These are phyloP conservation scores for Ailuropoda melanoleuca DNA, from an alignment of 2,113 vertebrate genomes.

Conservation along the genomic window DNA sequence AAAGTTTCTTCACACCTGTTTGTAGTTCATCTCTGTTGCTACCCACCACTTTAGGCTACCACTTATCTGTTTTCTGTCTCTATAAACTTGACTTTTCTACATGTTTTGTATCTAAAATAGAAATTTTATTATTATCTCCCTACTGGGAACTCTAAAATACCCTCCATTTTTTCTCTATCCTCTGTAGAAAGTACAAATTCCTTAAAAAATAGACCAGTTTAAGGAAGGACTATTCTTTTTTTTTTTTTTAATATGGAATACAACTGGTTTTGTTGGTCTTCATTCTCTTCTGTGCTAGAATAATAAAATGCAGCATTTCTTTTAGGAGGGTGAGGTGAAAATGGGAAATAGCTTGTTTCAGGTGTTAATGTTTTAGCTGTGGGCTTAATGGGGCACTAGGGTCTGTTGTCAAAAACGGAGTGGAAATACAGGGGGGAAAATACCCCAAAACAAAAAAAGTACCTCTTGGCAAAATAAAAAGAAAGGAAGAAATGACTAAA, in stretches of 20 bases:
- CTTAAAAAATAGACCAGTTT: neutral
- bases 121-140: neutral
- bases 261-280: neutral
- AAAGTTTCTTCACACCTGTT: neutral
- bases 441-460: neutral
- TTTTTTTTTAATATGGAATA: neutral
- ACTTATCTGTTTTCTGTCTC: neutral
- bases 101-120: conserved; percentile 3
- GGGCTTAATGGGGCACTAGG: neutral
- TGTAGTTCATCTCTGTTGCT: neutral
- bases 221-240: neutral
- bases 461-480: neutral
- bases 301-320: neutral
- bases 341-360: neutral
- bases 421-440: neutral
- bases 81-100: neutral
- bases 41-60: neutral
- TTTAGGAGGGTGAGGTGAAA: neutral
- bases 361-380: neutral
- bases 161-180: neutral
- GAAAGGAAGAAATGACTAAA: neutral
- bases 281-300: neutral
- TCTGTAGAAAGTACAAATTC: neutral
- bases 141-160: neutral
- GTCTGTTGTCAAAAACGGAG: neutral